A percentile compares a stretch with the other conserved stretches of the same genome.
These are phyloP conservation scores for Drosophila conformis DNA, from an alignment of 2,888 invertebrate species.

Conservation along the genomic window DNA sequence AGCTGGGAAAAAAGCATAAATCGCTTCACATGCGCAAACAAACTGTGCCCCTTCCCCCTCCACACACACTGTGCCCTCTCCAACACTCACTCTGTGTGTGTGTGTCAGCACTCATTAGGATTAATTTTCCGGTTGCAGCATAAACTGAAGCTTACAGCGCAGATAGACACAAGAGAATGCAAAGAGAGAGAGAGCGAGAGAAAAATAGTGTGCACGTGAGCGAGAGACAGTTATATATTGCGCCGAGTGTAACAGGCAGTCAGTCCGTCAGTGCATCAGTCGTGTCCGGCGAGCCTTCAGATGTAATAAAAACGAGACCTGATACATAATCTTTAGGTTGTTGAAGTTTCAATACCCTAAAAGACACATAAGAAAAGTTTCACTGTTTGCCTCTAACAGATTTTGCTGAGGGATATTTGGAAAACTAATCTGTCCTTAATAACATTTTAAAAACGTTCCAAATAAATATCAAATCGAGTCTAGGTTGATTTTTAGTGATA, in stretches of 20 bases:
- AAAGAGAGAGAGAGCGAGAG: background rate
- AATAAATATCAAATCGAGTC: background rate
- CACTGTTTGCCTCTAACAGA: background rate
- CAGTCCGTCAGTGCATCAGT: slow-evolving; percentile 6
- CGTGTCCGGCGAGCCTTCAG: slow-evolving; percentile 59
- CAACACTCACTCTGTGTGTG: slow-evolving; percentile 21
- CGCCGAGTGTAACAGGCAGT: slow-evolving; percentile 9
- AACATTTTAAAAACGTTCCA: background rate
- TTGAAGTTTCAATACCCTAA: slow-evolving; percentile 7
- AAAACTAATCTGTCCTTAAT: background rate
- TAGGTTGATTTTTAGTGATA: background rate
- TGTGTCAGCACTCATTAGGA: slow-evolving; percentile 79
- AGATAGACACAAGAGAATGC: slow-evolving; percentile 37
- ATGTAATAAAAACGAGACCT: slow-evolving; percentile 62
- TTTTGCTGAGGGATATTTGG: background rate
- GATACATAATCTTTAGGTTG: background rate
- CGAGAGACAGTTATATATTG: background rate
- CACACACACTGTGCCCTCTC: background rate
- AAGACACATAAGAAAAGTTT: background rate
- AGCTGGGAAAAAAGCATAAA: slow-evolving; percentile 64
- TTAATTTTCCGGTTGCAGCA: slow-evolving; percentile 80
- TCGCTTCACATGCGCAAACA: slow-evolving; percentile 78
- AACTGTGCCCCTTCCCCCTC: slow-evolving; percentile 36
- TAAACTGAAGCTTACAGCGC: slow-evolving; percentile 72
- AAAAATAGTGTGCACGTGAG: background rate